Conservation (phyloP, 2,888 invertebrate genomes). For the Amblyteles armatorius region DNA sequence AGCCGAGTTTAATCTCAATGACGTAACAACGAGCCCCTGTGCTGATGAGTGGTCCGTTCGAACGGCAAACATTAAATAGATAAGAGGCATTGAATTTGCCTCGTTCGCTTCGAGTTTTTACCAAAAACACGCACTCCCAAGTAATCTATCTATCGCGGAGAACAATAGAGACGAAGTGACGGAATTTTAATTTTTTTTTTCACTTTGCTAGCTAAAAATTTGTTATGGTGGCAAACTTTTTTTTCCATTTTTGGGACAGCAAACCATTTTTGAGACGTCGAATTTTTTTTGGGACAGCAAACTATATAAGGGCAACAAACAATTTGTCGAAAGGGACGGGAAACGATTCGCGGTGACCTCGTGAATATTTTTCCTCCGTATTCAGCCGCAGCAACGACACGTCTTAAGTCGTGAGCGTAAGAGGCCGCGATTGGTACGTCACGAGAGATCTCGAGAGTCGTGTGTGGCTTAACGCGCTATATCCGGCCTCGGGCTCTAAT, state of each 20-base stretch:
- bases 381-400: neutral
- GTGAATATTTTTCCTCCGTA: too few relatives aligned
- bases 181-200: too few relatives aligned
- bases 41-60: neutral
- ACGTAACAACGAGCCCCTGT: conserved; percentile 28
- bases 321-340: too few relatives aligned
- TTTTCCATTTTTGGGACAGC: too few relatives aligned
- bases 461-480: conserved; percentile 21
- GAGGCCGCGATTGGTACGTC: neutral
- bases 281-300: too few relatives aligned
- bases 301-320: too few relatives aligned
- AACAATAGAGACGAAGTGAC: too few relatives aligned
- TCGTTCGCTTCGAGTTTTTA: neutral
- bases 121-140: neutral
- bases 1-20: conserved; percentile 6
- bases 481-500: conserved; percentile 12
- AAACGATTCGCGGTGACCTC: too few relatives aligned
- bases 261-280: too few relatives aligned
- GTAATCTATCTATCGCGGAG: too few relatives aligned
- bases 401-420: neutral
- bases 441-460: neutral
- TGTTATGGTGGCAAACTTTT: too few relatives aligned
- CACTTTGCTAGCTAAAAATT: too few relatives aligned
- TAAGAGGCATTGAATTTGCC: neutral
- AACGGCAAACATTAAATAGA: neutral